Percentiles rank a stretch among this genome's conserved stretches.
Evolutionary conservation across 1,140 invertebrate genomes (phyloP).

Genomic region (Tetraneura akinire): DNA sequence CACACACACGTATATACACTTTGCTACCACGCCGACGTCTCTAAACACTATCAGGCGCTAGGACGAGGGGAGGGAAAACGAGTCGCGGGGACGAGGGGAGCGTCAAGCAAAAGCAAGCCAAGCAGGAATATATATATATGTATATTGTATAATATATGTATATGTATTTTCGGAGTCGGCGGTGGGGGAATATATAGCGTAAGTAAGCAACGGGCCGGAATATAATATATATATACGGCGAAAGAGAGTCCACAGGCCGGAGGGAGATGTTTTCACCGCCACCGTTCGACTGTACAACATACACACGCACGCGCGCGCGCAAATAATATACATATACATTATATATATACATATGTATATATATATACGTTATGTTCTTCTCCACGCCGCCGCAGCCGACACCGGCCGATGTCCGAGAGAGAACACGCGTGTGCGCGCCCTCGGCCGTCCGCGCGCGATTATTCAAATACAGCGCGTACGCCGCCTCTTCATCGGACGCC

Average conservation of each 20-base stretch:
- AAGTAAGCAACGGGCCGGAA: constrained; percentile 33
- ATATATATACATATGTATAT: background rate
- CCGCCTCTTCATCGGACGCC: background rate
- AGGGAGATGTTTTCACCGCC: constrained; percentile 1
- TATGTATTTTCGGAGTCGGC: no score
- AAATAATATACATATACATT: background rate
- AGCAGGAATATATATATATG: constrained; percentile 7
- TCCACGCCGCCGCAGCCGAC: constrained; percentile 29
- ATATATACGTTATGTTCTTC: background rate
- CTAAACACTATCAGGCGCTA: no score
- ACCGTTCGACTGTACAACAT: background rate
- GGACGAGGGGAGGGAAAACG: no score
- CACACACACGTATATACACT: no score
- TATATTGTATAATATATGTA: no score
- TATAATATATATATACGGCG: no score
- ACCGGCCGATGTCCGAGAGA: constrained; percentile 50
- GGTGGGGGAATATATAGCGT: background rate
- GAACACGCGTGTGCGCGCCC: constrained; percentile 42
- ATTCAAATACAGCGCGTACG: constrained; percentile 39
- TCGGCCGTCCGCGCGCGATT: constrained; percentile 49
- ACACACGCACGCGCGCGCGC: background rate
- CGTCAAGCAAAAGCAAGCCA: background rate
- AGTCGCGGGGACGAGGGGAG: no score
- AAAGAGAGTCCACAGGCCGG: background rate
- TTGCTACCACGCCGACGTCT: no score